Conservation (phyloP, 2,888 invertebrate species). For the Flexamia atlantica region DNA sequence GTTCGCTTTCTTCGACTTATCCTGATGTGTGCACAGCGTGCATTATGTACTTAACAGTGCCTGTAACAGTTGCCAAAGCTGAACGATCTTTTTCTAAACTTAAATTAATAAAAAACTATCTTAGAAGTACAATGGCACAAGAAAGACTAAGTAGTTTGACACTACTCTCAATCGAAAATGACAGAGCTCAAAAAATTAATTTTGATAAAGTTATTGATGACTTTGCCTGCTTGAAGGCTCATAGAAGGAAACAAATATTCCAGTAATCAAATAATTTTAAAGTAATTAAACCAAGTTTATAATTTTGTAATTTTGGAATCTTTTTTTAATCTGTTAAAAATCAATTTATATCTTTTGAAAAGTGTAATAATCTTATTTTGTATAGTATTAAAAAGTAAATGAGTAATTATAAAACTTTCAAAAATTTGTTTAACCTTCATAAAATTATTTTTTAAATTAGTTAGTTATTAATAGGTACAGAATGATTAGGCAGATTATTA, state of each 20-base stretch:
- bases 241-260: not conserved
- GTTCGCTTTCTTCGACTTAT: not conserved
- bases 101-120: constrained; percentile 35
- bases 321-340: too few species aligned
- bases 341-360: too few species aligned
- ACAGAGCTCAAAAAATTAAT: not conserved
- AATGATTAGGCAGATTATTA: too few species aligned
- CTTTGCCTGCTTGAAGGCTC: not conserved
- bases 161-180: constrained; percentile 1
- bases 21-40: constrained; percentile 43
- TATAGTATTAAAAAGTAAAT: too few species aligned
- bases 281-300: too few species aligned
- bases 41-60: constrained; percentile 33
- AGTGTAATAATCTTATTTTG: too few species aligned
- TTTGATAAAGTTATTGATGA: constrained; percentile 10
- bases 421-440: too few species aligned
- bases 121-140: constrained; percentile 10
- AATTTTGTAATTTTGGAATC: too few species aligned
- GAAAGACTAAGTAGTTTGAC: not conserved
- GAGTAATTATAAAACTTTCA: too few species aligned
- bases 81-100: constrained; percentile 18
- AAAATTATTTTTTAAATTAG: too few species aligned
- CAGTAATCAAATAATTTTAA: too few species aligned
- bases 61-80: constrained; percentile 1
- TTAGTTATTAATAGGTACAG: too few species aligned